phyloP scores from a whole-genome alignment of 2,113 vertebrate genomes.

The Lepisosteus osseus region DNA sequence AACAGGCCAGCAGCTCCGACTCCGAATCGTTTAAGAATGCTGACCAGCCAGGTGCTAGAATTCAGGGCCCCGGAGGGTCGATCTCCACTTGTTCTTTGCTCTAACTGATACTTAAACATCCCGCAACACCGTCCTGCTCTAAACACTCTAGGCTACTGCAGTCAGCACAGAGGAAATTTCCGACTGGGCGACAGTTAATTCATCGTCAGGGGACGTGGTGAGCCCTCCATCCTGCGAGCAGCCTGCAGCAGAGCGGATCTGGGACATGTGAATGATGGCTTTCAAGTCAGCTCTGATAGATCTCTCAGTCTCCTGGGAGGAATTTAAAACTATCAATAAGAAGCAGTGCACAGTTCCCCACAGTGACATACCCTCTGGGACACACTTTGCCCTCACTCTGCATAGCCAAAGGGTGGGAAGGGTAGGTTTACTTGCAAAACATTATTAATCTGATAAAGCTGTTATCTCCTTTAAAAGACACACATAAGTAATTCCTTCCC shows the following conservation, averaged over 20 bases:
- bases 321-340: slow-evolving; percentile 1
- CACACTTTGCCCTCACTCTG: slow-evolving; percentile 4
- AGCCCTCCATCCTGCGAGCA: background rate
- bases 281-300: background rate
- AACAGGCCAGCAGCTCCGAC: too few relatives aligned
- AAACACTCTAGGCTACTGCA: too few relatives aligned
- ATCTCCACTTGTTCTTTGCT: too few relatives aligned
- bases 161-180: too few relatives aligned
- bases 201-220: background rate
- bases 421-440: background rate
- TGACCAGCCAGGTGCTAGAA: too few relatives aligned
- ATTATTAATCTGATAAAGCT: slow-evolving; percentile 9
- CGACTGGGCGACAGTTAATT: background rate
- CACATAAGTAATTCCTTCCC: background rate
- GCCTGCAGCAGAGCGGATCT: slow-evolving; percentile 1
- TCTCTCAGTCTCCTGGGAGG: background rate
- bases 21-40: too few relatives aligned
- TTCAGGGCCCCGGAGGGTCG: too few relatives aligned
- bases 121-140: too few relatives aligned
- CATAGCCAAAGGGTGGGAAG: background rate
- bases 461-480: slow-evolving; percentile 2
- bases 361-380: background rate
- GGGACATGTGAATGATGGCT: slow-evolving; percentile 7
- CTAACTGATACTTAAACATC: too few relatives aligned
- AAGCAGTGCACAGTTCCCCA: background rate